Base-by-base conservation (phyloP, 2,113 vertebrate species). In the Rhipidura dahli region DNA sequence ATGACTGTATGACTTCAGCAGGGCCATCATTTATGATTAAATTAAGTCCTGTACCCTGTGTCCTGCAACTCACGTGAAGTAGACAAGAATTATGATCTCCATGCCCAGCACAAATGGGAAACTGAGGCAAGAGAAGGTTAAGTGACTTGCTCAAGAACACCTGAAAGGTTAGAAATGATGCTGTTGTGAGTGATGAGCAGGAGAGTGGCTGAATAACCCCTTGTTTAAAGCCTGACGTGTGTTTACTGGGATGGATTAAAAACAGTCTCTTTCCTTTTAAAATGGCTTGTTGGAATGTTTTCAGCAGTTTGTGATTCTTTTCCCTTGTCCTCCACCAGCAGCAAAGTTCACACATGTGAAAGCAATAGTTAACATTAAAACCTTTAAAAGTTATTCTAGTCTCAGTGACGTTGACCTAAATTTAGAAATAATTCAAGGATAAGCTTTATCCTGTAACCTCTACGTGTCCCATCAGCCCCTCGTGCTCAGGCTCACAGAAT, bases 91-190 rank as follows among this genome's bases (percentile, higher is more conserved):
- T 66, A 53, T 39, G 19, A 56, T 33, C 65, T 56, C 51, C 16
- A 8, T 21, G 30, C 14, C 30, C 45, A 64, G 84, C 65, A 82
- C 16, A 85, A 95, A 89, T n/a, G n/a, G 65, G 87, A 93, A 96
- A 94, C 77, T 85, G 78, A 94, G 87, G 69, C 56, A 95, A 76
- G 90, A 54, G 23, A 75, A 31, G 27, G 26, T 79, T 50, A 86
- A 79, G 53, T 45, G 53, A 81, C 53, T 81, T n/a, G 2, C 39
- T 91, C 22, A 60, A 92, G 64, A 54, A 56, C 49, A 84, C 31
- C 24, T 54, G 28, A 47, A 83, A 75, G 53, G 77, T 35, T 37
- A 44, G 44, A 89, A 89, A 51, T 51, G 5, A 59, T 2, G 5
- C 33, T 73, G 23, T 20, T 78, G 30, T 60, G 60, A 81, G 39